phyloP scores from a whole-genome alignment of 2,113 vertebrate genomes.

The Penelope pileata region DNA sequence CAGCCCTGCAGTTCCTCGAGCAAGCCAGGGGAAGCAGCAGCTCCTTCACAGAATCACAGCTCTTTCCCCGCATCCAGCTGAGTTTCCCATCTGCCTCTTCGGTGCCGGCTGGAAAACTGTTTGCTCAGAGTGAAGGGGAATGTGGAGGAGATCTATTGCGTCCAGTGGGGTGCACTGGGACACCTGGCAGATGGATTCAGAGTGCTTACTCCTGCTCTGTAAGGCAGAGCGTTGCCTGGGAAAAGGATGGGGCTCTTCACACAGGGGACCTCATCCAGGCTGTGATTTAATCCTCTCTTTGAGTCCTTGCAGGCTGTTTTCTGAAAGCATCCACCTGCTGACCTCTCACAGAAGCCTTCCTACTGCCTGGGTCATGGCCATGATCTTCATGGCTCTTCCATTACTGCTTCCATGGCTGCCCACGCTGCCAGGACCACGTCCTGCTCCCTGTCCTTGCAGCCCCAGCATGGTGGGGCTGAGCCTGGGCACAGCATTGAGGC shows the following conservation, averaged over 20 bases:
- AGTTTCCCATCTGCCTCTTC: not conserved
- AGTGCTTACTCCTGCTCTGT: rapidly evolving
- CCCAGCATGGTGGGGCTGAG: not conserved
- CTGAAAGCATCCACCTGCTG: not conserved
- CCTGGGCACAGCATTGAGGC: not conserved
- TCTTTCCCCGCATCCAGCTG: rapidly evolving
- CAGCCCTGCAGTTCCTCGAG: not conserved
- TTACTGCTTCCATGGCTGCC: no score
- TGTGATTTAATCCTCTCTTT: not conserved
- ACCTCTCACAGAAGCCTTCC: not conserved
- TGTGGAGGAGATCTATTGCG: not conserved
- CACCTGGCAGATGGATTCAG: not conserved
- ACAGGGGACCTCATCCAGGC: not conserved
- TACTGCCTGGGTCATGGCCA: rapidly evolving
- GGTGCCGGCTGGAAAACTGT: not conserved
- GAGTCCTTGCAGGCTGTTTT: not conserved
- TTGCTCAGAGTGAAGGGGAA: not conserved
- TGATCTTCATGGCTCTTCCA: not conserved
- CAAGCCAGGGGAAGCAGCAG: not conserved
- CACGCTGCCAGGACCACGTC: rapidly evolving
- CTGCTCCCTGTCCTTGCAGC: rapidly evolving
- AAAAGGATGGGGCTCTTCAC: not conserved
- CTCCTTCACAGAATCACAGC: not conserved
- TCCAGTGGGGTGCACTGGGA: not conserved
- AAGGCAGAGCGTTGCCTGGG: not conserved